Evolutionary conservation across 2,797 vertebrate species (phyloP), one percentile per base, ranked within the genome.

Genomic region (Loris lydekkerianus): DNA sequence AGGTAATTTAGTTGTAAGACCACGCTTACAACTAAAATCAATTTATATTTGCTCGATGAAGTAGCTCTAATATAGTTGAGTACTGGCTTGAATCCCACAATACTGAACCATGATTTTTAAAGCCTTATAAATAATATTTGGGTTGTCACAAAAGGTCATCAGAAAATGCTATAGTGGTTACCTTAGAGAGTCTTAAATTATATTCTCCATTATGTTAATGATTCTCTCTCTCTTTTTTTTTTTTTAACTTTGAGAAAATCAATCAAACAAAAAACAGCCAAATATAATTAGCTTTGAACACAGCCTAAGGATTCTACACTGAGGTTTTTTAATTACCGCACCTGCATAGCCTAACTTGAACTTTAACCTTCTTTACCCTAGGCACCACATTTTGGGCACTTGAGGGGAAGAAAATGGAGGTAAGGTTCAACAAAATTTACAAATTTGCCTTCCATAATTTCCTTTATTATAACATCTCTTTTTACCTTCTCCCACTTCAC

Each of bases 91-190:
- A 86, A 95, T 95, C 5, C 5, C 83, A 46, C 96, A 95, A 73
- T 77, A 21, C 10, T 63, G 95, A 27, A 93, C 31, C 20, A 70
- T 18, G 10, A 34, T 78, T 96, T 90, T 97, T 76, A 76, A 89
- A 93, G 21, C 11, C 49, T 86, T 77, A 91, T 96, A 94, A 97
- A 94, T 96, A 89, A 97, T 96, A 96, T 91, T 70, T 89, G 18
- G 11, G 17, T 0, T 70, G 23, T 4, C 72, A 96, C 78, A n/a
- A 91, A 93, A 87, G 3, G 49, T 89, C 76, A 77, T 89, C 29
- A 70, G 23, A 25, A 69, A 77, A 60, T 75, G 37, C 3, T 37
- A 18, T 82, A 76, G 34, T 83, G 46, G 72, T 75, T 84, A 75
- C 8, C 81, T 1, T 77, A 18, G 20, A 43, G 56, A 93, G 20